Evolutionary conservation across 1,140 invertebrate species (phyloP), one percentile per base, ranked within the genome.

Genomic region (Drosophila oshimai): DNA sequence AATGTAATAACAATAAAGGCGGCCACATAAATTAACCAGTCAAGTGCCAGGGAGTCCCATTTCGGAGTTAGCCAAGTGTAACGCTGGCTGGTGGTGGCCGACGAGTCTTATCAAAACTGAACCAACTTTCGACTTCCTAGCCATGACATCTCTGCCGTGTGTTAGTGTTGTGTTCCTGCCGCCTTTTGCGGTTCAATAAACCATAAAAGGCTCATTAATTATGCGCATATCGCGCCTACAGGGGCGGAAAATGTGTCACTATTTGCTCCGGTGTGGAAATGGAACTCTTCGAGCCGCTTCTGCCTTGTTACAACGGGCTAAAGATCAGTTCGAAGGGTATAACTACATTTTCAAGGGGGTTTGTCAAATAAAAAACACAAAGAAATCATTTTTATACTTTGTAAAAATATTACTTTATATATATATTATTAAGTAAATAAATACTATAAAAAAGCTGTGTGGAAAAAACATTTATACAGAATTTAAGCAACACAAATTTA

Each of bases 191-290:
- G 88, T 90, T 89, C 88, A 90, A 90, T 90, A 90, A 90, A 89
- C 88, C 87, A 90, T 90, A 90, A 89, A 90, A 89, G 80, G 75
- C 88, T 90, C 88, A 90, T 90, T 90, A 90, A 90, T 90, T 90
- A 90, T 90, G 88, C 88, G 87, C 88, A 79, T 89, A 90, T 90
- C 88, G 79, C 81, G 83, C 81, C 81, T 87, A 73, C 80, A 86
- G 80, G 80, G 65, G 47, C 81, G 80, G 81, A 86, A 86, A 87
- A 86, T 87, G 81, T 86, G 80, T 86, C 80, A 86, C 81, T 81
- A 39, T 67, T 18, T 29, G 58, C 62, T 37, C 62, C 46, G 49
- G 17, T 53, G 70, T 47, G 55, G 57, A 70, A 81, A 55, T 65
- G 33, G 12, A 33, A 65, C 42, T 50, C 33, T 50, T 39, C 26